Base-by-base conservation (phyloP, 2,113 vertebrate genomes). In the Indicator maculatus region DNA sequence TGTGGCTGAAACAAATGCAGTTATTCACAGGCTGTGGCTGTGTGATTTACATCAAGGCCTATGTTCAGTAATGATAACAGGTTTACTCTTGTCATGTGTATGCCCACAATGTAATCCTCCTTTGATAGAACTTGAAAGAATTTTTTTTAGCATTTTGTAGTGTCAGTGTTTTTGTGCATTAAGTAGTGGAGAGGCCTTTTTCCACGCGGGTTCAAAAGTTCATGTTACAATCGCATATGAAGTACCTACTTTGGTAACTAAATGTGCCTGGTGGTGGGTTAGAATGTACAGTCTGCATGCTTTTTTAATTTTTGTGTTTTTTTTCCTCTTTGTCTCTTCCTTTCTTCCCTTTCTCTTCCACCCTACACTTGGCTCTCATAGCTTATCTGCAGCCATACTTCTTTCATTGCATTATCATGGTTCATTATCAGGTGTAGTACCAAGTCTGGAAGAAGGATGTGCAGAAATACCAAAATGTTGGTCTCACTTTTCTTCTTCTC, bases 41-140 rank as follows among this genome's bases (percentile, higher is more conserved):
- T 17, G 12, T 90, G 74, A 86, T 96, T 96, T 94, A 93, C 88
- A 93, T 95, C 93, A 88, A 88, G 84, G 86, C 85, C 90, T 95
- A 80, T 94, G 85, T 89, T 93, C 95, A 94, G 65, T 80, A 87
- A 96, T 93, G 77, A 92, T 94, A 94, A 88, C 77, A 93, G 71
- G 81, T 92, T 92, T 91, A 86, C 86, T 93, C 93, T 95, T 87
- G 92, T 88, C 72, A 7, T 83, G 56, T 26, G 12, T 77, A 64
- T 89, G 66, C 69, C 70, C 50, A 27, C 80, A 89, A 16, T 55
- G 83, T 91, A 95, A 86, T 89, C 55, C 63, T 79, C 45, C 82
- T 95, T 94, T 95, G 85, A 93, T 38, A 66, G 70, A 70, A 66
- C 56, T 75, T 61, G 63, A 93, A 85, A 82, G 56, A 69, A 7